These are phyloP conservation scores for Centropyge bicolor DNA, from an alignment of 2,797 vertebrate species.

Conservation along the genomic window DNA sequence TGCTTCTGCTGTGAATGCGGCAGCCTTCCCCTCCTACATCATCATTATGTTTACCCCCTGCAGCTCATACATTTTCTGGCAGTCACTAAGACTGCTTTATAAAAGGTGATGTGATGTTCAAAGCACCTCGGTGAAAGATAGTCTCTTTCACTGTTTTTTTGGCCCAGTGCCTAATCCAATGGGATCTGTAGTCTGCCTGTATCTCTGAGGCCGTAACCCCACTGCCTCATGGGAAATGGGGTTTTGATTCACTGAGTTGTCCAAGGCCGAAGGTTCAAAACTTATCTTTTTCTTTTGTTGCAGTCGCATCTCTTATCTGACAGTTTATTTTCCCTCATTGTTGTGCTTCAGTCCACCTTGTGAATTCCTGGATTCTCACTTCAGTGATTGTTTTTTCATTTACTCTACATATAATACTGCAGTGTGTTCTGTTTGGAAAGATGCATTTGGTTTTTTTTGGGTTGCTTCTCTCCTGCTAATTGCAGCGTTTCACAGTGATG, in stretches of 20 bases:
- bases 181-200: constrained; percentile 46
- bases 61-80: constrained; percentile 23
- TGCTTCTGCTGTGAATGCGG: constrained; percentile 29
- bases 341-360: constrained; percentile 17
- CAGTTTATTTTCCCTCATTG: constrained; percentile 1
- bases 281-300: constrained; percentile 26
- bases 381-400: background rate
- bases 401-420: background rate
- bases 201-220: constrained; percentile 57
- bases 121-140: constrained; percentile 38
- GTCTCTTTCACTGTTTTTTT: constrained; percentile 15
- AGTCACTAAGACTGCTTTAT: constrained; percentile 13
- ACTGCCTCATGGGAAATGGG: constrained; percentile 62
- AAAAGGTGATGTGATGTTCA: constrained; percentile 50
- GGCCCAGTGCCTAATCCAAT: constrained; percentile 26
- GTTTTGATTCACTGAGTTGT: constrained; percentile 63
- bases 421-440: background rate
- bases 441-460: background rate
- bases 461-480: constrained; percentile 30
- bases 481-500: constrained; percentile 15
- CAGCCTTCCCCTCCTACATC: constrained; percentile 52
- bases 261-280: constrained; percentile 31
- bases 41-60: constrained; percentile 51
- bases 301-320: constrained; percentile 32
- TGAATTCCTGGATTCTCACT: constrained; percentile 14